phyloP scores from a whole-genome alignment of 2,888 invertebrate species.

The Stenurella melanura region DNA sequence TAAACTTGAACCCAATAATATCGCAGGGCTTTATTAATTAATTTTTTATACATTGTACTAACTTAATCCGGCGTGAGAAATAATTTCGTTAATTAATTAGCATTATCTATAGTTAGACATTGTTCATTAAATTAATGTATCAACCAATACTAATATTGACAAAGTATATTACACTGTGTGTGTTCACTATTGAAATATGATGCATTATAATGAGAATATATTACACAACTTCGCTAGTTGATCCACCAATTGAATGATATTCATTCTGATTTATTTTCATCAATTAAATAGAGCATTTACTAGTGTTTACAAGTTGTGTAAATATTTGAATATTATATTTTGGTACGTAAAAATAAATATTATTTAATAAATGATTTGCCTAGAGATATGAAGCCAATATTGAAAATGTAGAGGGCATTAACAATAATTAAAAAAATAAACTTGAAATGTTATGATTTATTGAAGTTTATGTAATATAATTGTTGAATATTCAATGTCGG shows the following conservation, averaged over 20 bases:
- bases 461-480: too few relatives aligned
- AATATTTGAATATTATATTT: not conserved
- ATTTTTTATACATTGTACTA: not conserved
- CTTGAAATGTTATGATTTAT: too few relatives aligned
- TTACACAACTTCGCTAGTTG: not conserved
- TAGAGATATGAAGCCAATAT: too few relatives aligned
- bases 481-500: too few relatives aligned
- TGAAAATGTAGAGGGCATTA: too few relatives aligned
- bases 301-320: not conserved
- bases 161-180: not conserved
- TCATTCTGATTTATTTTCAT: not conserved
- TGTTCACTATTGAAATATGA: not conserved
- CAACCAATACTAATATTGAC: slow-evolving; percentile 2
- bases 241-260: not conserved
- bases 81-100: not conserved
- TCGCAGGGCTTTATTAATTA: too few relatives aligned
- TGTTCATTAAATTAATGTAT: slow-evolving; percentile 9
- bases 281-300: not conserved
- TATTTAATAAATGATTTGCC: too few relatives aligned
- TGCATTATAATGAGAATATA: slow-evolving; percentile 3
- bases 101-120: not conserved
- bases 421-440: too few relatives aligned
- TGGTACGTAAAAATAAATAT: not conserved
- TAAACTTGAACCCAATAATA: too few relatives aligned
- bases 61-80: not conserved